These are phyloP conservation scores for Hesperia comma DNA, from an alignment of 2,888 invertebrate species.

Conservation along the genomic window DNA sequence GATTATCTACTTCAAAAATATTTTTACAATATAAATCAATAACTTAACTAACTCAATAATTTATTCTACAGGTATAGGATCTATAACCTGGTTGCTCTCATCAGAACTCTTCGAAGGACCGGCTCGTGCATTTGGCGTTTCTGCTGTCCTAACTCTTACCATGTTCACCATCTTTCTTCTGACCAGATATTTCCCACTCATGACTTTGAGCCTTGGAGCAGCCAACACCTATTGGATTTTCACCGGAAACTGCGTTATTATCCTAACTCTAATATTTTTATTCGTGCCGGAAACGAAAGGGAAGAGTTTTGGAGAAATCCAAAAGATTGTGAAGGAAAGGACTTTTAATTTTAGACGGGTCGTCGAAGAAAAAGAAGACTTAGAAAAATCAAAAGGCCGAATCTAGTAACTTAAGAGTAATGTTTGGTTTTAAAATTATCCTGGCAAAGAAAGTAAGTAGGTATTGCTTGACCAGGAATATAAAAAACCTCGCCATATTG, in stretches of 20 bases:
- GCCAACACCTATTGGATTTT: conserved; percentile 60
- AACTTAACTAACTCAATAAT: neutral
- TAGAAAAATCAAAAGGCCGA: neutral
- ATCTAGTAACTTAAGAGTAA: neutral
- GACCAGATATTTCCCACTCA: conserved; percentile 56
- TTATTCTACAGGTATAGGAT: conserved; percentile 60
- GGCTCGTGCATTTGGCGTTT: conserved; percentile 56
- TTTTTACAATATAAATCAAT: too few species aligned
- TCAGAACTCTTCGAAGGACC: conserved; percentile 65
- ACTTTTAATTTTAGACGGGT: conserved; percentile 9
- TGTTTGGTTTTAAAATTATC: too few species aligned
- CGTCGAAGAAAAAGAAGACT: neutral
- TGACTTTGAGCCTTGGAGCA: conserved; percentile 54
- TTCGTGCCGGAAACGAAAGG: conserved; percentile 71
- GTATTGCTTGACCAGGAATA: too few species aligned
- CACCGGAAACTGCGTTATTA: conserved; percentile 48
- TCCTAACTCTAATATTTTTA: conserved; percentile 50
- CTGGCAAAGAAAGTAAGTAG: too few species aligned
- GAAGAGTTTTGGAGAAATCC: conserved; percentile 65
- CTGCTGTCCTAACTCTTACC: conserved; percentile 44
- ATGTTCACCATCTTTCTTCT: conserved; percentile 50
- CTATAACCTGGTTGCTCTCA: conserved; percentile 57
- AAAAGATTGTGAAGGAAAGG: conserved; percentile 50
- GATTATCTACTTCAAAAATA: too few species aligned
- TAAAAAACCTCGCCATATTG: too few species aligned